phyloP scores from a whole-genome alignment of 2,113 vertebrate genomes.

The Erinaceus europaeus region DNA sequence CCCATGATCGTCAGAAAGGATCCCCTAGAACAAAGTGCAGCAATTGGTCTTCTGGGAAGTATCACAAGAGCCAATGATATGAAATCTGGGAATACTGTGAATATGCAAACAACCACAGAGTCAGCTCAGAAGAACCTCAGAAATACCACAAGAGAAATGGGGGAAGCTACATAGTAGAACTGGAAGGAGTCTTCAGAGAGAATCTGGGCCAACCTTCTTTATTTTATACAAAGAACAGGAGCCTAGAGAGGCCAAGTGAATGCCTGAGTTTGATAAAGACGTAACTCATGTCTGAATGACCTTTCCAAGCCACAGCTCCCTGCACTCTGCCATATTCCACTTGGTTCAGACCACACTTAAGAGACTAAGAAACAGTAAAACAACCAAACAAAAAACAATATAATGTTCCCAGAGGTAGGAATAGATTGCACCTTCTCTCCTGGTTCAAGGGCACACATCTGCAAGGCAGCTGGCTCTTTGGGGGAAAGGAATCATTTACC shows the following conservation, averaged over 20 bases:
- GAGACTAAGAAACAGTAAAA: background rate
- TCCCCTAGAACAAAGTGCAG: conserved; percentile 83
- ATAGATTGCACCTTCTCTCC: too few relatives aligned
- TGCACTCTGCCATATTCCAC: background rate
- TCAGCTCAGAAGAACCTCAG: background rate
- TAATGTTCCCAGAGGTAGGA: too few relatives aligned
- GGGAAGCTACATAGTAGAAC: background rate
- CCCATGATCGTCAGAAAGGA: conserved; percentile 92
- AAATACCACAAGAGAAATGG: background rate
- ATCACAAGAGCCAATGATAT: background rate
- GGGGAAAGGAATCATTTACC: background rate
- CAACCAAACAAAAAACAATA: too few relatives aligned
- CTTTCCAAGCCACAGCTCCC: background rate
- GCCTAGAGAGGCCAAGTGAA: background rate
- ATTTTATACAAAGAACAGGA: background rate
- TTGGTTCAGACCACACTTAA: background rate
- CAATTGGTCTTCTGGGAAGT: background rate
- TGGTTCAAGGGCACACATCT: background rate
- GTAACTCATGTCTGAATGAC: background rate
- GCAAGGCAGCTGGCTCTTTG: background rate
- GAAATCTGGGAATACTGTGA: background rate
- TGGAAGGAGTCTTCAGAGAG: background rate
- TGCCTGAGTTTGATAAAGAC: background rate
- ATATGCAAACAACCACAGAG: background rate
- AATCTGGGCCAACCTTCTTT: background rate